A percentile compares a stretch with the other conserved stretches of the same genome.
Evolutionary conservation across 1,140 invertebrate genomes (phyloP).

Genomic region (Saccostrea cuccullata): DNA sequence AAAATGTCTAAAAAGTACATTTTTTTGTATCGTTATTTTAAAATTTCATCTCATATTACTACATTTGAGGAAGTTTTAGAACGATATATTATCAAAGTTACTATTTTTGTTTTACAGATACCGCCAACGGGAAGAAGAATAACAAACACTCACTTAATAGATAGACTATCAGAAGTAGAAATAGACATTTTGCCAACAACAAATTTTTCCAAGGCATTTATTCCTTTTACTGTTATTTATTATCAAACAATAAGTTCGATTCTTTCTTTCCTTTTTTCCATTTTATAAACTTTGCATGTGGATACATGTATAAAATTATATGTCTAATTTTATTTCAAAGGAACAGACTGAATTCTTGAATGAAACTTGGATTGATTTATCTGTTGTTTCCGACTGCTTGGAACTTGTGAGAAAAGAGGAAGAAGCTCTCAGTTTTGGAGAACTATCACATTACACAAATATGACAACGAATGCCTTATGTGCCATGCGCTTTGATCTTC

Average conservation of each 20-base stretch:
- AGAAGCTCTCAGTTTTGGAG: background rate
- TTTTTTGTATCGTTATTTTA: no score
- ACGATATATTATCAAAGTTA: no score
- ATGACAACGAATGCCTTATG: background rate
- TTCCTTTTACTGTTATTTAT: no score
- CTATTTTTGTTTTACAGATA: background rate
- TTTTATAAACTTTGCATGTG: no score
- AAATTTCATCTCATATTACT: no score
- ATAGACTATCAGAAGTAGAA: background rate
- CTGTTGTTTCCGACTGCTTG: background rate
- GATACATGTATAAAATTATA: no score
- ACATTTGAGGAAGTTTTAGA: no score
- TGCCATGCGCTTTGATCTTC: background rate
- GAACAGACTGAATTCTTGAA: background rate
- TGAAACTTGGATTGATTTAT: background rate
- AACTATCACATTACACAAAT: background rate
- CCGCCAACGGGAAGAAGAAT: background rate
- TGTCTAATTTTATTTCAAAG: no score
- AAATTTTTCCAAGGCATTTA: background rate
- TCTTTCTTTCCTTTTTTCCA: no score
- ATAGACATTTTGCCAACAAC: background rate
- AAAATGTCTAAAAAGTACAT: no score
- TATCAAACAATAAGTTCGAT: no score
- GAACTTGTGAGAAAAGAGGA: background rate
- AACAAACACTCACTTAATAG: background rate